These are phyloP conservation scores for Odobenus rosmarus DNA, from an alignment of 2,113 vertebrate species.

Conservation along the genomic window DNA sequence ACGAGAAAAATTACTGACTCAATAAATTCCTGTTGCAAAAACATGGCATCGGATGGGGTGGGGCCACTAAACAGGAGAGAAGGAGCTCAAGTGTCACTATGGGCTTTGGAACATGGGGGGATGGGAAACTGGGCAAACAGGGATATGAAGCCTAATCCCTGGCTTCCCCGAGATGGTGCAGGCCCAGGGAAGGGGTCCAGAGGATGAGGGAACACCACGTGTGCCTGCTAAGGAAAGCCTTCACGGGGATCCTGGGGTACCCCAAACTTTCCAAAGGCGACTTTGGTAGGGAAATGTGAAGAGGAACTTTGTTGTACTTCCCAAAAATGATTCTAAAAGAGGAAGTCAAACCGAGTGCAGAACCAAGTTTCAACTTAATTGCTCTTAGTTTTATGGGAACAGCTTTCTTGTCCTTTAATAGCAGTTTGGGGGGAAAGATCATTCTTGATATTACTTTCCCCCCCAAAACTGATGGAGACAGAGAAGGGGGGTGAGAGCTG, in stretches of 20 bases:
- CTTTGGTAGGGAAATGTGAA: constrained; percentile 64
- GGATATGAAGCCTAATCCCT: neutral
- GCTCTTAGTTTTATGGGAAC: constrained; percentile 23
- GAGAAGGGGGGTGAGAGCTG: neutral
- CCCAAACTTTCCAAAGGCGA: constrained; percentile 63
- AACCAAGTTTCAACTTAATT: constrained; percentile 69
- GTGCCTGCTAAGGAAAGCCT: constrained; percentile 11
- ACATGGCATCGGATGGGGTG: neutral
- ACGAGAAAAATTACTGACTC: neutral
- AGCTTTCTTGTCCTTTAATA: neutral
- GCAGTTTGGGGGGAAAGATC: neutral
- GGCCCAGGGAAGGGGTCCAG: too few relatives aligned
- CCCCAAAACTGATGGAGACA: too few relatives aligned
- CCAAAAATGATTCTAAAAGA: constrained; percentile 88
- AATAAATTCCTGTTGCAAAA: neutral
- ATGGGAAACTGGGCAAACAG: neutral
- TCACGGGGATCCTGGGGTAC: neutral
- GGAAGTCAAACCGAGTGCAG: constrained; percentile 85
- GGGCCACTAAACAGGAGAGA: neutral
- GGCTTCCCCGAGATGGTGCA: neutral
- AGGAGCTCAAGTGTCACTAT: neutral
- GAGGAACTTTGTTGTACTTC: constrained; percentile 87
- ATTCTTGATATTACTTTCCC: too few relatives aligned
- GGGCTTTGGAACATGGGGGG: neutral
- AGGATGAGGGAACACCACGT: neutral